A percentile compares a stretch with the other conserved stretches of the same genome.
Evolutionary conservation across 1,140 invertebrate genomes (phyloP).

Genomic region (Drosophila takahashii): DNA sequence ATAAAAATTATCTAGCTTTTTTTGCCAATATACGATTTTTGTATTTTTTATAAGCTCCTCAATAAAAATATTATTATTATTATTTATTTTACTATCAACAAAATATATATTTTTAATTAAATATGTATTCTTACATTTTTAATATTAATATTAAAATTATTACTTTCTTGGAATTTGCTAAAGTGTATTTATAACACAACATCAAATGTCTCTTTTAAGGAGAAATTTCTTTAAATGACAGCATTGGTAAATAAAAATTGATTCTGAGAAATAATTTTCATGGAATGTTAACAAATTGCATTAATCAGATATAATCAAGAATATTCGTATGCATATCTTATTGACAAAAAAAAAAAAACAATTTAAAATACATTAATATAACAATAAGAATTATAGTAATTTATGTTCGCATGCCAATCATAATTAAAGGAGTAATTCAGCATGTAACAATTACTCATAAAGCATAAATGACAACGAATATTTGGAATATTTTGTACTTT

Average conservation of each 20-base stretch:
- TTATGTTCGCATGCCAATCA: not conserved
- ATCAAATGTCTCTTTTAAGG: too few species aligned
- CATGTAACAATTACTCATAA: not conserved
- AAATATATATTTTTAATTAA: too few species aligned
- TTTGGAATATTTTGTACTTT: too few species aligned
- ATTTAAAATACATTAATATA: not conserved
- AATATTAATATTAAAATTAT: too few species aligned
- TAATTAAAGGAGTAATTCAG: not conserved
- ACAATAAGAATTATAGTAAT: not conserved
- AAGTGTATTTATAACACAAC: not conserved
- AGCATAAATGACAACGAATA: not conserved
- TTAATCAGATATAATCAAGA: not conserved
- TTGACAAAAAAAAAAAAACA: not conserved
- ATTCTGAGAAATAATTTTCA: not conserved
- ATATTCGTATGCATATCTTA: not conserved
- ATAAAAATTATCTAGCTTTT: too few species aligned
- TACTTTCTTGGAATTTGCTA: not conserved
- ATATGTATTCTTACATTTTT: too few species aligned
- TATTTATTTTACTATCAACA: too few species aligned
- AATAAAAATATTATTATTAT: too few species aligned
- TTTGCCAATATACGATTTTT: too few species aligned
- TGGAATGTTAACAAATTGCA: not conserved
- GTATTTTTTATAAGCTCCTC: too few species aligned
- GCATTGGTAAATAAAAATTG: not conserved
- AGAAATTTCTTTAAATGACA: not conserved